phyloP scores from a whole-genome alignment of 2,888 invertebrate genomes.

The Erebia palarica region DNA sequence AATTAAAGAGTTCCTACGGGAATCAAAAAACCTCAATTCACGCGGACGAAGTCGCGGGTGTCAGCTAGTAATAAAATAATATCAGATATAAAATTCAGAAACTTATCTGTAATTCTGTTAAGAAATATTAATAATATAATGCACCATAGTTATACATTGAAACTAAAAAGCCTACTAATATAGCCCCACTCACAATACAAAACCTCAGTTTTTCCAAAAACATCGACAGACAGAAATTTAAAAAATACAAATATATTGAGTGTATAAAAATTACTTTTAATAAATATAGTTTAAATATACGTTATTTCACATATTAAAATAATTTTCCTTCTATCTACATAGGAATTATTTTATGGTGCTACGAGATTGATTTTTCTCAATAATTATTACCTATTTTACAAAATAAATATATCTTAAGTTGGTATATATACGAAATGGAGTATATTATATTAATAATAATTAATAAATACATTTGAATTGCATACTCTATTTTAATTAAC shows the following conservation, averaged over 20 bases:
- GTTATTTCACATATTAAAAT: conserved; percentile 4
- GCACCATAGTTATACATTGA: background rate
- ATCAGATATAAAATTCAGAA: background rate
- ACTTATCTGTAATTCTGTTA: background rate
- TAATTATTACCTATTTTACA: conserved; percentile 22
- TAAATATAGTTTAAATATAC: background rate
- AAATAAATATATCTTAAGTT: conserved; percentile 24
- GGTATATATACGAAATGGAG: conserved; percentile 21
- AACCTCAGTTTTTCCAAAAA: background rate
- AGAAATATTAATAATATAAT: background rate
- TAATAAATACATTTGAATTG: conserved; percentile 11
- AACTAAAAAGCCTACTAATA: conserved; percentile 1
- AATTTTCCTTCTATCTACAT: conserved; percentile 29
- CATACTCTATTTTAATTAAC: background rate
- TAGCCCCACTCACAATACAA: background rate
- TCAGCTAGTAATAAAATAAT: background rate
- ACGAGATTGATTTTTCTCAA: conserved; percentile 31
- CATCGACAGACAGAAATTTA: background rate
- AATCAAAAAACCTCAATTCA: too few species aligned
- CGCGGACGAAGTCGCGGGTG: too few species aligned
- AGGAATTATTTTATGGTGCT: conserved; percentile 49
- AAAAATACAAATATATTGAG: background rate
- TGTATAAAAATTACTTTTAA: background rate
- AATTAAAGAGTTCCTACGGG: too few species aligned
- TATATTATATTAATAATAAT: conserved; percentile 11